These are phyloP conservation scores for Ahaetulla prasina DNA, from an alignment of 2,113 vertebrate species.

Conservation along the genomic window DNA sequence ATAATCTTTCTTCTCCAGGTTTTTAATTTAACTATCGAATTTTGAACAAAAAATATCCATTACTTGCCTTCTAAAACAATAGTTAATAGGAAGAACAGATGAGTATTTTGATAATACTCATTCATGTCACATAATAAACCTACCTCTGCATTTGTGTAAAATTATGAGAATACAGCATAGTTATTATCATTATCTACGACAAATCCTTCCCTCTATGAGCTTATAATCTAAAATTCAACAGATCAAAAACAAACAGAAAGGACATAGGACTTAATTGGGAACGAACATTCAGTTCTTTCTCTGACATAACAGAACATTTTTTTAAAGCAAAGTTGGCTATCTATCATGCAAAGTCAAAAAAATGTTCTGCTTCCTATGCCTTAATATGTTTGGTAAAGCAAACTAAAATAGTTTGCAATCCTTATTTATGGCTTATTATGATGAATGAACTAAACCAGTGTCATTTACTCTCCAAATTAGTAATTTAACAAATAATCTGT, in stretches of 20 bases:
- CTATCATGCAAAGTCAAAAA: not conserved
- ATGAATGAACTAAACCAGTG: not conserved
- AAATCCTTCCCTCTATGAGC: not conserved
- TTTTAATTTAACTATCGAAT: not conserved
- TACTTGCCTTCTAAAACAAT: not conserved
- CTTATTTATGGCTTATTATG: not conserved
- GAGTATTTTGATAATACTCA: not conserved
- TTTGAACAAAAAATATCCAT: not conserved
- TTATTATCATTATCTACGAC: not conserved
- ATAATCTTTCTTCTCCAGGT: not conserved
- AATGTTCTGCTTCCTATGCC: not conserved
- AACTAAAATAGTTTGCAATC: not conserved
- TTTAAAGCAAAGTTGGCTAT: not conserved
- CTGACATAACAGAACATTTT: not conserved
- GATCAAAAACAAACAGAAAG: not conserved
- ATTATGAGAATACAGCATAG: not conserved
- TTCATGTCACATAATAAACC: not conserved
- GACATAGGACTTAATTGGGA: not conserved
- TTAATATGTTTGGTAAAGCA: not conserved
- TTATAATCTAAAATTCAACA: not conserved
- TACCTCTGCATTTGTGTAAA: not conserved
- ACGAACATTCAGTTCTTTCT: not conserved
- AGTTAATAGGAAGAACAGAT: not conserved
- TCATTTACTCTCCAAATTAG: not conserved
- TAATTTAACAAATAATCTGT: not conserved